Base-by-base conservation (phyloP, 2,113 vertebrate genomes). In the Illadopsis cleaveri region DNA sequence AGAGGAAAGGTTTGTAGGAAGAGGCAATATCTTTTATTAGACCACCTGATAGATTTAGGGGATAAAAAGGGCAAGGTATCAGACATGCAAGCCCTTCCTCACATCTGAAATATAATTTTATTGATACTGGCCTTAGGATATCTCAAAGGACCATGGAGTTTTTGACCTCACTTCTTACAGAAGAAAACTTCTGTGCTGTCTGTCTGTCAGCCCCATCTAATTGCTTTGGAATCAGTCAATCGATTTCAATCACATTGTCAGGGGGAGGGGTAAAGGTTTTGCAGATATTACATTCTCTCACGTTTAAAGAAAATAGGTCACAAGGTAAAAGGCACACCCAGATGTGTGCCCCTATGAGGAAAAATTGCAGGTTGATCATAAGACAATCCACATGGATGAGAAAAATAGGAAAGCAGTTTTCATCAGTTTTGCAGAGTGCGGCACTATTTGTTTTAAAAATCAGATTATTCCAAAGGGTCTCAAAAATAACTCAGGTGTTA, bases 161-260 rank as follows among this genome's bases (percentile, higher is more conserved):
- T 69, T 93, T 92, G 37, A n/a, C 71, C 68, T 94, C 9, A 82
- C 89, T 86, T 96, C 79, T 88, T 92, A 50, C 14, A 70, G 80
- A 82, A 81, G 47, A 95, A 96, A 91, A 91, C 81, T 94, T 91
- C 24, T 10, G 12, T 93, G 58, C 89, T 83, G 76, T 93, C 88
- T 93, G 65, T 91, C 87, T 90, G 86, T 93, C 82, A 94, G 76
- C 44, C 89, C 76, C 76, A 90, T 71, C 86, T 94, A 96, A 95
- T 94, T 94, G 92, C 89, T 92, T 94, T 90, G 90, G 92, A 97
- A 96, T 96, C 88, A 96, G 95, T 94, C 92, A 96, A 95, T 96
- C 80, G 47, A 94, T 96, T 95, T 92, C 93, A 95, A 95, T 94
- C 92, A 95, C 71, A 48, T 81, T 89, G 90, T 86, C 68, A 86